Evolutionary conservation across 2,888 invertebrate species (phyloP).

Genomic region (Doris montereyensis): DNA sequence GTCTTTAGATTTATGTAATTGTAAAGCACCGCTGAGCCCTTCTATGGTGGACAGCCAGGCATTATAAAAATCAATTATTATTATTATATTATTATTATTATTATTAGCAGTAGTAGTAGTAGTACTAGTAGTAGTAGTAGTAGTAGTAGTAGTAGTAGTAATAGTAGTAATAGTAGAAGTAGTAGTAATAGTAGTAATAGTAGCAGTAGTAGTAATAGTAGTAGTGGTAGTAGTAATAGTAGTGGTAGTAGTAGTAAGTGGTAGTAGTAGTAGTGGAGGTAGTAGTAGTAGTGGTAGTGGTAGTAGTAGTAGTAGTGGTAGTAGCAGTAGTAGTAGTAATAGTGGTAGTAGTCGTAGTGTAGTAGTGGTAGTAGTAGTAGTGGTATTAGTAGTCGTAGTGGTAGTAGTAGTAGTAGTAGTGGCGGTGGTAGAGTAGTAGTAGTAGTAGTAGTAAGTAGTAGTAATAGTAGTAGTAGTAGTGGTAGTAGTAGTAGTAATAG

Average conservation of each 20-base stretch:
- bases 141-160: background rate
- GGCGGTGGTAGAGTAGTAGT: background rate
- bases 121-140: background rate
- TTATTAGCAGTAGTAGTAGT: background rate
- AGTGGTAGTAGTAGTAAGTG: background rate
- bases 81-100: background rate
- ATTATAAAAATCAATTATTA: no score
- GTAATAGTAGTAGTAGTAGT: background rate
- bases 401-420: background rate
- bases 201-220: background rate
- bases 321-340: background rate
- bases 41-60: no score
- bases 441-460: background rate
- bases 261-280: background rate
- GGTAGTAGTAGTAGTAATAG: background rate
- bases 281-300: background rate
- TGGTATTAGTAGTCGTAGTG: background rate
- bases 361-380: background rate
- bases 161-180: background rate
- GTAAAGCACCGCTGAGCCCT: no score
- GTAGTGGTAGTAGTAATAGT: background rate
- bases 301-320: background rate
- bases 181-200: background rate
- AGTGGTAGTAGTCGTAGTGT: background rate
- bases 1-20: no score